Evolutionary conservation across 1,140 invertebrate genomes (phyloP).

Genomic region (Platyura marginata): DNA sequence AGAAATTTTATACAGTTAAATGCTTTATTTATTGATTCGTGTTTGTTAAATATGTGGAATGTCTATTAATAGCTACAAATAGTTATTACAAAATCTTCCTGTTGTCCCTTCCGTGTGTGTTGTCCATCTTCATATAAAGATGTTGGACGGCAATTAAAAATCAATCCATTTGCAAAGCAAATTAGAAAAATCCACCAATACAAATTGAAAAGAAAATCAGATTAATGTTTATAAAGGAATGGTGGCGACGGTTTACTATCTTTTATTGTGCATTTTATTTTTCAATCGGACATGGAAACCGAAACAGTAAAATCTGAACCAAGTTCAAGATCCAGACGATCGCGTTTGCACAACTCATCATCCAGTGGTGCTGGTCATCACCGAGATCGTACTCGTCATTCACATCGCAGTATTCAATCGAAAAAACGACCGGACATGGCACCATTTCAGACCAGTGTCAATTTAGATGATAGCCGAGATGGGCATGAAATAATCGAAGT

Average conservation of each 20-base stretch:
- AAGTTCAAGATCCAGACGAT: conserved; percentile 23
- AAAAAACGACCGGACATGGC: conserved; percentile 33
- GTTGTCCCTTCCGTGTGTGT: no score
- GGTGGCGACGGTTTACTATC: no score
- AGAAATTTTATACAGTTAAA: no score
- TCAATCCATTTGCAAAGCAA: no score
- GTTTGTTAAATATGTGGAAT: no score
- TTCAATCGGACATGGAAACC: conserved; percentile 19
- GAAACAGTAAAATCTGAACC: conserved; percentile 22
- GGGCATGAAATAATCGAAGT: conserved; percentile 77
- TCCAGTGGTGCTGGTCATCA: conserved; percentile 17
- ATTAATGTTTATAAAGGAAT: no score
- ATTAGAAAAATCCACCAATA: not conserved
- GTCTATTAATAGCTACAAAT: no score
- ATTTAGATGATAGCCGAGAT: conserved; percentile 39
- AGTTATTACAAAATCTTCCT: no score
- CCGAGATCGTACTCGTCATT: conserved; percentile 19
- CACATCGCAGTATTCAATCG: conserved; percentile 15
- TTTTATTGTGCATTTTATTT: no score
- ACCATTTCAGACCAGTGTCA: conserved; percentile 62
- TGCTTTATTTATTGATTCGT: no score
- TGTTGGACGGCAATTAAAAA: not conserved
- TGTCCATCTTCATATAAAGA: no score
- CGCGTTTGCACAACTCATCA: not conserved
- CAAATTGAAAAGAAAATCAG: not conserved